Evolutionary conservation across 2,113 vertebrate genomes (phyloP).

Genomic region (Seriola dumerili): DNA sequence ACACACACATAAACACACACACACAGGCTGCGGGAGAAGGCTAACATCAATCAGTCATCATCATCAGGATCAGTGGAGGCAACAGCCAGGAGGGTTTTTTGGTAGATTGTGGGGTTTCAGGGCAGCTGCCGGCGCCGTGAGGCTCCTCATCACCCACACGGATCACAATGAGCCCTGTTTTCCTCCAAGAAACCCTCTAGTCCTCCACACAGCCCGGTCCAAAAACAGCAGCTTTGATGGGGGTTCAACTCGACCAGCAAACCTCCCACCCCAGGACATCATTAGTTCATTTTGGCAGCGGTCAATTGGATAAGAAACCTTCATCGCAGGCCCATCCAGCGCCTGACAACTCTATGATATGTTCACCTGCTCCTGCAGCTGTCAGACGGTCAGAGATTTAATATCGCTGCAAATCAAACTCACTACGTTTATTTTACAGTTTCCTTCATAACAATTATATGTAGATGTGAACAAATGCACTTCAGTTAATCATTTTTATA

Average conservation of each 20-base stretch:
- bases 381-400: not conserved
- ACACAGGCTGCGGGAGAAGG: not conserved
- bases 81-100: conserved; percentile 9
- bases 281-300: conserved; percentile 58
- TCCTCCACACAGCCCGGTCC: conserved; percentile 25
- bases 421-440: no score
- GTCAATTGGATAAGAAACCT: conserved; percentile 30
- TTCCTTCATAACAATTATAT: not conserved
- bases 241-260: conserved; percentile 51
- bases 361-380: not conserved
- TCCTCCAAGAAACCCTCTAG: conserved; percentile 54
- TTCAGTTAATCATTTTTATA: not conserved
- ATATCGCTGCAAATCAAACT: not conserved
- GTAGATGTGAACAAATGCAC: not conserved
- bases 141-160: conserved; percentile 39
- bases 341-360: conserved; percentile 5
- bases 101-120: conserved; percentile 39
- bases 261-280: conserved; percentile 54
- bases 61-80: not conserved
- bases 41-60: conserved; percentile 11
- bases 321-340: not conserved
- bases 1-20: not conserved
- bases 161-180: conserved; percentile 42
- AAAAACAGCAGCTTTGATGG: conserved; percentile 60
- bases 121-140: conserved; percentile 18